phyloP scores from a whole-genome alignment of 2,888 invertebrate species.

The Gisinianus flammeolus region DNA sequence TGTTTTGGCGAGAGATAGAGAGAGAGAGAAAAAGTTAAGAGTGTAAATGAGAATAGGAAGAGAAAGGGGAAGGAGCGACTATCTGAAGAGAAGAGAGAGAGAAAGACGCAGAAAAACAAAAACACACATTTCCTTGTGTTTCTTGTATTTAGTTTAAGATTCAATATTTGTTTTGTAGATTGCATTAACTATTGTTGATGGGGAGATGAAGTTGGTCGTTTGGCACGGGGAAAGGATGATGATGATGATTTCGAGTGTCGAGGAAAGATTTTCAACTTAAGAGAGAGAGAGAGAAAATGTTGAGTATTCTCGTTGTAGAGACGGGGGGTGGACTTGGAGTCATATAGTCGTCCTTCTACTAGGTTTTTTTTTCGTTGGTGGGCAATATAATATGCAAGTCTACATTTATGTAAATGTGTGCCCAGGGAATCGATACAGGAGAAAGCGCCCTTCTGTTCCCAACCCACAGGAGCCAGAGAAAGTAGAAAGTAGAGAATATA shows the following conservation, averaged over 20 bases:
- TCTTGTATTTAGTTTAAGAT: neutral
- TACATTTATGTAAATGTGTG: conserved; percentile 39
- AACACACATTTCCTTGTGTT: neutral
- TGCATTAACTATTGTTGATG: conserved; percentile 7
- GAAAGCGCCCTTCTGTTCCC: conserved; percentile 38
- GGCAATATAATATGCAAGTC: conserved; percentile 31
- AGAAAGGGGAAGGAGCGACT: neutral
- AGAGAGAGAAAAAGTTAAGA: neutral
- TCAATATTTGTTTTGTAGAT: conserved; percentile 22
- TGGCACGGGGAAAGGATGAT: neutral
- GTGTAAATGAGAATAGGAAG: neutral
- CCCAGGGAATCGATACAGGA: conserved; percentile 39
- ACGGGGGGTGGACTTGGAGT: too few species aligned
- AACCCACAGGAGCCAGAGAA: conserved; percentile 8
- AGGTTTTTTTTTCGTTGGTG: too few species aligned
- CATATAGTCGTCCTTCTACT: too few species aligned
- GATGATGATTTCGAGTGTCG: neutral
- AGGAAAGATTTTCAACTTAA: conserved; percentile 12
- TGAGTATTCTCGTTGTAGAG: neutral
- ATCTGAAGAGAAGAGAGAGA: neutral
- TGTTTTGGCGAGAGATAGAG: too few species aligned
- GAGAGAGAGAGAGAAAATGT: conserved; percentile 3
- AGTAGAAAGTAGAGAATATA: conserved; percentile 19
- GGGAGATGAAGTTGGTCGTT: conserved; percentile 4
- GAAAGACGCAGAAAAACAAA: neutral